A percentile compares a stretch with the other conserved stretches of the same genome.
These are phyloP conservation scores for Ceyx erithaca DNA, from an alignment of 2,797 vertebrate genomes.

Conservation along the genomic window DNA sequence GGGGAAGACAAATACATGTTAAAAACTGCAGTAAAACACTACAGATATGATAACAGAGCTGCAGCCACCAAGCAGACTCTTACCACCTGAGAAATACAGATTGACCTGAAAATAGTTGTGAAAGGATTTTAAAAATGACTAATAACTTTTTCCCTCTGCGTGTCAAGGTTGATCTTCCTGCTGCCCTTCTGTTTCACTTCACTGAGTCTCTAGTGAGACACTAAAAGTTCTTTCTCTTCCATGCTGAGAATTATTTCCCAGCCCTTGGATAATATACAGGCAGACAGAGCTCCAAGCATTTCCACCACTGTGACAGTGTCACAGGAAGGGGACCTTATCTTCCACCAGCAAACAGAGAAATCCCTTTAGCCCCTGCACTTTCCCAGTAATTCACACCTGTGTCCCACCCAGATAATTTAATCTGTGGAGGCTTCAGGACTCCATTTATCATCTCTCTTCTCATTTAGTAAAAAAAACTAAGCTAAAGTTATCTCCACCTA, in stretches of 20 bases:
- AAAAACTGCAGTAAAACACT: neutral
- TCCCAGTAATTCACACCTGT: conserved; percentile 40
- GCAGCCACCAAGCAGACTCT: neutral
- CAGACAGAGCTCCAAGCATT: neutral
- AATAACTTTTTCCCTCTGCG: neutral
- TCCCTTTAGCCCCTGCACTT: neutral
- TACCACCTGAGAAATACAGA: neutral
- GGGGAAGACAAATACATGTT: neutral
- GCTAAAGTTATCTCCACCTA: conserved; percentile 34
- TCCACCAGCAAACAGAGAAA: conserved; percentile 18
- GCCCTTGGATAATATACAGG: neutral
- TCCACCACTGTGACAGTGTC: neutral
- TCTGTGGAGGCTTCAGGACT: conserved; percentile 21
- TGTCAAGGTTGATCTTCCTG: neutral
- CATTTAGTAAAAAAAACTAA: too few species aligned
- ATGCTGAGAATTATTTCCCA: neutral
- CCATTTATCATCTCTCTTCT: conserved; percentile 15
- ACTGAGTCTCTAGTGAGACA: neutral
- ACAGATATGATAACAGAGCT: neutral
- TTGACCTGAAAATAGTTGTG: neutral
- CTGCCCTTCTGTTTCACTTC: neutral
- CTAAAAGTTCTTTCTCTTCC: neutral
- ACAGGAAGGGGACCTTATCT: neutral
- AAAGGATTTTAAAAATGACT: neutral
- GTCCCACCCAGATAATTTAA: conserved; percentile 29